phyloP scores from a whole-genome alignment of 2,888 invertebrate genomes.

The Argyra leucocephala region DNA sequence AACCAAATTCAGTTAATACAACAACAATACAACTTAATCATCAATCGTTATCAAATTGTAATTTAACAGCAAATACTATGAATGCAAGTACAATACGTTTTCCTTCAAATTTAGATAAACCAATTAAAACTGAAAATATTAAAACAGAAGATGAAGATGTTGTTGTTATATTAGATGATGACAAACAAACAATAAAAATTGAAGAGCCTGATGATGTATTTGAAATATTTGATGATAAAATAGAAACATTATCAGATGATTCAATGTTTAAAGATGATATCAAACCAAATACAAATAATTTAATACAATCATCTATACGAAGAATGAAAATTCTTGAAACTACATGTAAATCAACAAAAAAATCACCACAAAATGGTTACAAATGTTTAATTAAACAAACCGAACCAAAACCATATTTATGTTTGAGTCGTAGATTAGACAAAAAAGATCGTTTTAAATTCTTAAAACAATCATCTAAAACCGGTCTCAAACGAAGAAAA shows the following conservation, averaged over 20 bases:
- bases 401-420: slow-evolving; percentile 40
- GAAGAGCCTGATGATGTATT: slow-evolving; percentile 29
- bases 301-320: not conserved
- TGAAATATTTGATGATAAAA: slow-evolving; percentile 23
- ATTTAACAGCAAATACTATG: slow-evolving; percentile 15
- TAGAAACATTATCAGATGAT: slow-evolving; percentile 13
- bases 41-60: not conserved
- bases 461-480: slow-evolving; percentile 26
- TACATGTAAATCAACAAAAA: slow-evolving; percentile 27
- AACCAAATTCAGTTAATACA: not conserved
- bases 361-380: slow-evolving; percentile 40
- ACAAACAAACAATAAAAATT: slow-evolving; percentile 33
- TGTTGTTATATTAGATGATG: slow-evolving; percentile 23
- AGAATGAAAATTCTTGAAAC: not conserved
- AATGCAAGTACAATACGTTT: slow-evolving; percentile 7
- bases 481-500: slow-evolving; percentile 31
- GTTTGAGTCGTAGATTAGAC: slow-evolving; percentile 35
- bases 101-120: slow-evolving; percentile 17
- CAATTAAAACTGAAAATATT: slow-evolving; percentile 41
- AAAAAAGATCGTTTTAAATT: slow-evolving; percentile 35
- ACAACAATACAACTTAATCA: not conserved
- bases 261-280: slow-evolving; percentile 3
- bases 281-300: not conserved
- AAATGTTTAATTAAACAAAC: slow-evolving; percentile 43
- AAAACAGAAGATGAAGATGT: slow-evolving; percentile 38